phyloP scores from a whole-genome alignment of 2,888 invertebrate species.

The Sphinx pinastri region DNA sequence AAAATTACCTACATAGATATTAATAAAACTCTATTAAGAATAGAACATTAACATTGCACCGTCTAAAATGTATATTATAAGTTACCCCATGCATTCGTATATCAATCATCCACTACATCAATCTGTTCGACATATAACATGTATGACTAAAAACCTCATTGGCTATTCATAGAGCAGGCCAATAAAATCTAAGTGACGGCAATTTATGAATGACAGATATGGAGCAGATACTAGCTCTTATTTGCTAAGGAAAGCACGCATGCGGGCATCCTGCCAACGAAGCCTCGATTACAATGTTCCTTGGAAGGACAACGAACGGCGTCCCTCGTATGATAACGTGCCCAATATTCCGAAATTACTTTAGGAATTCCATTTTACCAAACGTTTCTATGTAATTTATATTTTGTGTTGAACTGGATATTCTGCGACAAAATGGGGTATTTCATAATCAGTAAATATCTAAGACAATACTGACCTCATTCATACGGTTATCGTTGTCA shows the following conservation, averaged over 20 bases:
- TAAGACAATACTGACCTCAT: too few species aligned
- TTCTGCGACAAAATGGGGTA: not conserved
- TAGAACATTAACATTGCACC: not conserved
- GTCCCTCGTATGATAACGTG: not conserved
- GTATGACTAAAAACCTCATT: constrained; percentile 34
- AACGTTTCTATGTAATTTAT: not conserved
- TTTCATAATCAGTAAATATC: not conserved
- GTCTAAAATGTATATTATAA: not conserved
- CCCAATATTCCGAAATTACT: not conserved
- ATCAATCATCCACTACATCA: constrained; percentile 7
- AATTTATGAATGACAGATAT: constrained; percentile 41
- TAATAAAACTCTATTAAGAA: too few species aligned
- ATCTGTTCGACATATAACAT: constrained; percentile 6
- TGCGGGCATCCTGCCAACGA: constrained; percentile 14
- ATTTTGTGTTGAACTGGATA: not conserved
- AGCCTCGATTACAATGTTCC: constrained; percentile 5
- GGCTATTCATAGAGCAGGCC: constrained; percentile 38
- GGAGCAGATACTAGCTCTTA: constrained; percentile 27
- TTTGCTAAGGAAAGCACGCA: constrained; percentile 10
- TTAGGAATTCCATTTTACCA: not conserved
- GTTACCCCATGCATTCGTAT: not conserved
- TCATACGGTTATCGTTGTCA: too few species aligned
- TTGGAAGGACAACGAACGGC: constrained; percentile 6
- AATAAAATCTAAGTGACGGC: constrained; percentile 43
- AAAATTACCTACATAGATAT: too few species aligned